Evolutionary conservation across 1,140 invertebrate species (phyloP).

Genomic region (Drosophila lacteicornis): DNA sequence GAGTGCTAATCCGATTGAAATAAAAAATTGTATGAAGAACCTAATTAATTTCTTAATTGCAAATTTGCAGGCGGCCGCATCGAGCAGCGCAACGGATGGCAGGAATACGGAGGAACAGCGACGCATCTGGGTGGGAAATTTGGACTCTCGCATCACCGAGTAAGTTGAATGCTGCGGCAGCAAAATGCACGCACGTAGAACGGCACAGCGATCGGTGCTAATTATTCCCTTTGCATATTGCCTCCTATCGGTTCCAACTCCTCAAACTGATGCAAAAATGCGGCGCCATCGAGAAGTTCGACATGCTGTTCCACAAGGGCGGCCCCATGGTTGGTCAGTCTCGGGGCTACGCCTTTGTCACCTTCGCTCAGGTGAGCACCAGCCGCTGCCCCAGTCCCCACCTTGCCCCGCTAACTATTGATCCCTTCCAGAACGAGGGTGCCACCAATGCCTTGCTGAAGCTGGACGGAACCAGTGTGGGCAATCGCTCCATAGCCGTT

Average conservation of each 20-base stretch:
- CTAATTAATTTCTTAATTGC: no score
- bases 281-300: conserved; percentile 96
- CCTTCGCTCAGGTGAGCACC: conserved; percentile 87
- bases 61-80: conserved; percentile 5
- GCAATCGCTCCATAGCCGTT: conserved; percentile 91
- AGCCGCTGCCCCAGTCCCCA: no score
- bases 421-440: conserved; percentile 47
- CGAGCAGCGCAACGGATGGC: conserved; percentile 10
- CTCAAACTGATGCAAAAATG: conserved; percentile 97
- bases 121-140: conserved; percentile 94
- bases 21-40: no score
- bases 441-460: conserved; percentile 87
- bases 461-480: conserved; percentile 91
- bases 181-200: conserved; percentile 9
- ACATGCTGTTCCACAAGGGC: conserved; percentile 95
- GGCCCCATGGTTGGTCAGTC: conserved; percentile 95
- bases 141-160: conserved; percentile 95
- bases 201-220: conserved; percentile 44
- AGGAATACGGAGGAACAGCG: conserved; percentile 67
- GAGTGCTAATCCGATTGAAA: neutral
- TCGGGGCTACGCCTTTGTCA: conserved; percentile 97
- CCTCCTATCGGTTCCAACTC: conserved; percentile 93
- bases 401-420: no score
- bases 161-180: conserved; percentile 87
- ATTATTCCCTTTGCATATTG: conserved; percentile 83